phyloP scores from a whole-genome alignment of 2,797 vertebrate genomes.

The Saxicola maurus region DNA sequence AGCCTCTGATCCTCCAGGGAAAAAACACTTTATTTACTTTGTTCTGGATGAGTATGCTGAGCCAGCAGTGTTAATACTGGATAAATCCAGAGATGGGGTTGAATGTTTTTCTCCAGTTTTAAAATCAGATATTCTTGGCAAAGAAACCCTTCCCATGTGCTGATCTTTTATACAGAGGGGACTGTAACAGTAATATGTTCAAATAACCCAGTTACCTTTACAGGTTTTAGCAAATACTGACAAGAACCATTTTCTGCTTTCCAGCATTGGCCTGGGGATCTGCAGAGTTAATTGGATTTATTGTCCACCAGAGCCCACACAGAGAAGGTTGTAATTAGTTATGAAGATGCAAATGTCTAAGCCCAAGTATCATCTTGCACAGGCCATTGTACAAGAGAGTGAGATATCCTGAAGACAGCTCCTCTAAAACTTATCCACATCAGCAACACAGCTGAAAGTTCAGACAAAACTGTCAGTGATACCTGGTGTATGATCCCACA shows the following conservation, averaged over 20 bases:
- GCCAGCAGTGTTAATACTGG: neutral
- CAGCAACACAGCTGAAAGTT: neutral
- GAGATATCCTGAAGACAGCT: neutral
- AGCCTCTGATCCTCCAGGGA: neutral
- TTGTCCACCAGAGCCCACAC: neutral
- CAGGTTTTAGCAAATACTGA: neutral
- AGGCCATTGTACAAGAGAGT: neutral
- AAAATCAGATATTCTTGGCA: neutral
- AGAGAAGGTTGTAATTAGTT: neutral
- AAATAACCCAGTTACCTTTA: neutral
- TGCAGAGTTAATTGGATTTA: neutral
- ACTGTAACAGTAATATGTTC: neutral
- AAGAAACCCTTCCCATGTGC: neutral
- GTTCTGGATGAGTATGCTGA: neutral
- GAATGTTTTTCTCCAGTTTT: neutral
- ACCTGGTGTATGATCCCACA: neutral
- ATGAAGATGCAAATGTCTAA: neutral
- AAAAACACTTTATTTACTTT: neutral
- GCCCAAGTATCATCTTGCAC: neutral
- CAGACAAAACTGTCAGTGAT: neutral
- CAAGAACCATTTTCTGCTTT: neutral
- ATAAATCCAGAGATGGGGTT: fast-evolving
- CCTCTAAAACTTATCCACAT: neutral
- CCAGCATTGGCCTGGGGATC: neutral
- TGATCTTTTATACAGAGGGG: neutral